Evolutionary conservation across 2,888 invertebrate genomes (phyloP), one percentile per base, ranked within the genome.

Genomic region (Cynaeus angustus): DNA sequence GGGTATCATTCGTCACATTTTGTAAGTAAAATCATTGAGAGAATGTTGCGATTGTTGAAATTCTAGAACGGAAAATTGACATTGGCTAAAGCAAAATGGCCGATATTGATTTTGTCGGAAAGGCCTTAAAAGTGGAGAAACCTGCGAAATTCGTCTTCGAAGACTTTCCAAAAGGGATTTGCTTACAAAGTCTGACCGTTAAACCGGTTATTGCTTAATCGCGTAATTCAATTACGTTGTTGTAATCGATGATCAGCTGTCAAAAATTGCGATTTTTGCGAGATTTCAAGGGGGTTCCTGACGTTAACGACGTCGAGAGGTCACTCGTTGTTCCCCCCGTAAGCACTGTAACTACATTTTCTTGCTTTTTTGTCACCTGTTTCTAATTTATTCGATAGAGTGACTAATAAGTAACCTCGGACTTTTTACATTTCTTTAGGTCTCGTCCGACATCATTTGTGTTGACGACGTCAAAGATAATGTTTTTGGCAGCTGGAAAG

Each of bases 81-180:
- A 67, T 67, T 61, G 61, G 33, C 52, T 13, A 45, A 56, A 59
- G 41, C 82, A 83, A 83, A 83, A 83, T 83, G 83, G 83, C 82
- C 80, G 83, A 80, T 83, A 83, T 83, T 81, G 83, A 83, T 83
- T 82, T 81, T 82, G 76, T 76, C 67, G 72, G 68, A 74, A 74
- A 58, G 56, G 74, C 71, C 45, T 28, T 38, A 43, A 26, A 45
- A 55, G 28, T 14, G 9, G 21, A 7, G 9, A 43, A 26, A 14
- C 5, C 13, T 10, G 5, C 8, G 6, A 14, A 30, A 33, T 56
- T 38, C 16, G 1, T 8, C 10, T 3, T 28, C 3, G 52, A 52
- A 53, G 8, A 26, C 1, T 26, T 28, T 14, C 16, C 41, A 26
- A 16, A 50, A 21, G 16, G 3, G 50, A 41, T 41, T 41, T 12